Conservation (phyloP, 2,113 vertebrate genomes). For the Salvelinus alpinus region DNA sequence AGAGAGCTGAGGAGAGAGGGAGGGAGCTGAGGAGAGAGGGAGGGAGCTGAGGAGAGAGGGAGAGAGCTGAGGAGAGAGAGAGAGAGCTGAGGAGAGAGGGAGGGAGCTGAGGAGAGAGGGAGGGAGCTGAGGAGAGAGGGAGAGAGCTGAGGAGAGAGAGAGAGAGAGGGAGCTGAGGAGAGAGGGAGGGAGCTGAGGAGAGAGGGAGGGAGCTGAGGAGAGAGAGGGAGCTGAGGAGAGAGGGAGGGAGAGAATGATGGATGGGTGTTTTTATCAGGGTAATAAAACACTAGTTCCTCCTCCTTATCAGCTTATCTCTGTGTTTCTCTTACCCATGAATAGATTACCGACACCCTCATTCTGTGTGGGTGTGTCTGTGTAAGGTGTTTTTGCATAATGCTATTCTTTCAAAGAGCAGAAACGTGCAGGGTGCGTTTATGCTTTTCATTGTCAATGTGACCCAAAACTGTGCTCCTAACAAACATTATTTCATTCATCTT, state of each 20-base stretch:
- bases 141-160: too few species aligned
- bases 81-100: not conserved
- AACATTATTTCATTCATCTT: not conserved
- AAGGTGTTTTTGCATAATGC: not conserved
- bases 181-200: too few species aligned
- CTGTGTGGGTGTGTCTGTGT: too few species aligned
- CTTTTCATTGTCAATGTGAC: conserved; percentile 15
- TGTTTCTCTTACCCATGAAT: conserved; percentile 37
- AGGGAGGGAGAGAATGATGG: conserved; percentile 44
- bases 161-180: too few species aligned
- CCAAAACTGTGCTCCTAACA: not conserved
- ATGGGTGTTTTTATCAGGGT: conserved; percentile 58
- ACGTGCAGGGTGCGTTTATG: not conserved
- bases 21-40: not conserved
- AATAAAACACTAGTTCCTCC: conserved; percentile 66
- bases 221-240: too few species aligned
- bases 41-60: conserved; percentile 1
- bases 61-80: conserved; percentile 30
- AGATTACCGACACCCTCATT: conserved; percentile 50
- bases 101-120: not conserved
- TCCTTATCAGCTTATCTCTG: conserved; percentile 72
- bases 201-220: too few species aligned
- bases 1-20: conserved; percentile 30
- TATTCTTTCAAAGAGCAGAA: not conserved
- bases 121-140: too few species aligned